phyloP scores from a whole-genome alignment of 2,888 invertebrate species.

The Galerucella calmariensis region DNA sequence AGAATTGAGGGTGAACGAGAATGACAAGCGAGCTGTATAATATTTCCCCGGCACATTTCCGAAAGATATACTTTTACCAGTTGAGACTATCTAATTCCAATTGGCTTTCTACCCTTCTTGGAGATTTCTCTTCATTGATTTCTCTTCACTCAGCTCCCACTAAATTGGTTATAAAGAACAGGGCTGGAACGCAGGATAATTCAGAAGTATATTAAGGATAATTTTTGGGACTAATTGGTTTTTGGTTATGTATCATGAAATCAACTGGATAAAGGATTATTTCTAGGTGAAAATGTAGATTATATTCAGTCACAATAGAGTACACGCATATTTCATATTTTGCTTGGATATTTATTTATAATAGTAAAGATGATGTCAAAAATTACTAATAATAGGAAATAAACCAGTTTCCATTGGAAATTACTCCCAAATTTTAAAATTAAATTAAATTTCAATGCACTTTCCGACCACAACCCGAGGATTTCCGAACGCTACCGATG shows the following conservation, averaged over 20 bases:
- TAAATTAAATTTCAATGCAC: too few relatives aligned
- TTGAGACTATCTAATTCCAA: slow-evolving; percentile 61
- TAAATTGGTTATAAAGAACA: slow-evolving; percentile 60
- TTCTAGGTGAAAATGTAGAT: too few relatives aligned
- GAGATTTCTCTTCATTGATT: slow-evolving; percentile 62
- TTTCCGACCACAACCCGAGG: too few relatives aligned
- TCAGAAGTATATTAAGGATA: not conserved
- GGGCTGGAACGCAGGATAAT: slow-evolving; percentile 35
- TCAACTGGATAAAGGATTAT: too few relatives aligned
- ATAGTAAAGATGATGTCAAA: too few relatives aligned
- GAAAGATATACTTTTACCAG: slow-evolving; percentile 51
- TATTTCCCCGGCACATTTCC: slow-evolving; percentile 58
- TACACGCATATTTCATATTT: too few relatives aligned
- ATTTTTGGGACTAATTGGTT: not conserved
- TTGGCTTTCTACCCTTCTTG: slow-evolving; percentile 49
- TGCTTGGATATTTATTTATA: too few relatives aligned
- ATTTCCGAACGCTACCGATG: too few relatives aligned
- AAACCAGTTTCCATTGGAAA: too few relatives aligned
- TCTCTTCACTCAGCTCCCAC: slow-evolving; percentile 60
- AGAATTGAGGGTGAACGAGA: slow-evolving; percentile 57
- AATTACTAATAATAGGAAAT: too few relatives aligned
- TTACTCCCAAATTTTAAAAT: too few relatives aligned
- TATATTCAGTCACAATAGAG: too few relatives aligned
- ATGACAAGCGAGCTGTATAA: slow-evolving; percentile 41
- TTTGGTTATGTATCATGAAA: not conserved